Evolutionary conservation across 2,888 invertebrate species (phyloP).

Genomic region (Machimus rusticus): DNA sequence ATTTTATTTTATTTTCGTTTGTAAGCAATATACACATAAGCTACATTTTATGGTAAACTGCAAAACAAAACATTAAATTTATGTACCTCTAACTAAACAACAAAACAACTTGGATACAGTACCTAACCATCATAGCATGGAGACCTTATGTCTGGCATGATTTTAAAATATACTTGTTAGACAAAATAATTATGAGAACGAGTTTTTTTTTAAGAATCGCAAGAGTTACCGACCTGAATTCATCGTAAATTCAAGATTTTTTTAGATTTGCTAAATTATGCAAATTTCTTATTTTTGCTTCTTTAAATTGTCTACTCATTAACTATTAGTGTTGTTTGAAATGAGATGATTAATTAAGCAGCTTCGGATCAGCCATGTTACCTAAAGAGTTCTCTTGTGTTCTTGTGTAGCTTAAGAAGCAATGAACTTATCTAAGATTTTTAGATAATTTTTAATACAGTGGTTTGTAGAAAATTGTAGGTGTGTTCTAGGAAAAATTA

Average conservation of each 20-base stretch:
- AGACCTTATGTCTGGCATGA: background rate
- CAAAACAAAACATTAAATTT: no score
- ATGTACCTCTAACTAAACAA: background rate
- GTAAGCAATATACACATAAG: no score
- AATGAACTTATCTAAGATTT: background rate
- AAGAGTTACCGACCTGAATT: background rate
- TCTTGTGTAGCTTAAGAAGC: background rate
- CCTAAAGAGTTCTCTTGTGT: background rate
- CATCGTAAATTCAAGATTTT: background rate
- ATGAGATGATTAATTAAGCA: background rate
- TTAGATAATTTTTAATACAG: background rate
- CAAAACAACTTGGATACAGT: background rate
- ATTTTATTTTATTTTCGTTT: background rate
- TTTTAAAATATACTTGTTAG: background rate
- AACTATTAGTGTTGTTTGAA: background rate
- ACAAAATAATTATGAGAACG: background rate
- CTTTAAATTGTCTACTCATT: background rate
- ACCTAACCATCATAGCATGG: background rate
- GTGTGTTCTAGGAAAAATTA: background rate
- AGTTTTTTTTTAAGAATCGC: background rate
- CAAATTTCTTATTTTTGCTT: background rate
- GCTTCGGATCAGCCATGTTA: background rate
- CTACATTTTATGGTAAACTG: no score
- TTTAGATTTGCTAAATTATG: background rate
- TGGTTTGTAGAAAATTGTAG: background rate